Evolutionary conservation across 2,797 vertebrate species (phyloP).

Genomic region (Platyrinchus mystaceus): DNA sequence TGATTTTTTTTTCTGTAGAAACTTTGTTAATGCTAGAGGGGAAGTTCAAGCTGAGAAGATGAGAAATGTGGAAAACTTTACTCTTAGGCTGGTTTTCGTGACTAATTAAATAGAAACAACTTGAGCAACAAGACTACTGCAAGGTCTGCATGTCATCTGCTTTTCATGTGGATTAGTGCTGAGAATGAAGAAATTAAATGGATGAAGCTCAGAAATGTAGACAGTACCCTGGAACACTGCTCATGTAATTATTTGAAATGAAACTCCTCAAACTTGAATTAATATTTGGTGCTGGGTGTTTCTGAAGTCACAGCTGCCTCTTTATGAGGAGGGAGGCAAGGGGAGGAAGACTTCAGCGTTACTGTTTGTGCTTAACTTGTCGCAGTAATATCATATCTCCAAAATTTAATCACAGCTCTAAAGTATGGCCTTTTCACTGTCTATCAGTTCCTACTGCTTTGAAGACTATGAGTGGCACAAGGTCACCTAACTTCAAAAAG

Average conservation of each 20-base stretch:
- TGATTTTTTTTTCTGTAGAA: background rate
- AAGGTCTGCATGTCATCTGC: background rate
- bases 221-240: background rate
- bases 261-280: background rate
- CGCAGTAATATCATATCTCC: background rate
- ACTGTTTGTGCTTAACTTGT: background rate
- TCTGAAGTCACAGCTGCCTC: background rate
- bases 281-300: background rate
- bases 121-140: background rate
- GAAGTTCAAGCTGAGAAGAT: background rate
- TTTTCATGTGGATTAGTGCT: background rate
- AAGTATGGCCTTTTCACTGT: background rate
- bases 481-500: background rate
- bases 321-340: background rate
- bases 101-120: constrained; percentile 22
- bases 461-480: background rate
- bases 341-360: background rate
- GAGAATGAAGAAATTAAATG: constrained; percentile 9
- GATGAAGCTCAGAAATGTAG: background rate
- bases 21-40: background rate
- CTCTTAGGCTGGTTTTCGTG: background rate
- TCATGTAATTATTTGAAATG: background rate
- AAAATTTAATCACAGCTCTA: background rate
- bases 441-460: background rate
- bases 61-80: constrained; percentile 6